Conservation (phyloP, 2,797 vertebrate genomes). For the Poliocrania exsul region DNA sequence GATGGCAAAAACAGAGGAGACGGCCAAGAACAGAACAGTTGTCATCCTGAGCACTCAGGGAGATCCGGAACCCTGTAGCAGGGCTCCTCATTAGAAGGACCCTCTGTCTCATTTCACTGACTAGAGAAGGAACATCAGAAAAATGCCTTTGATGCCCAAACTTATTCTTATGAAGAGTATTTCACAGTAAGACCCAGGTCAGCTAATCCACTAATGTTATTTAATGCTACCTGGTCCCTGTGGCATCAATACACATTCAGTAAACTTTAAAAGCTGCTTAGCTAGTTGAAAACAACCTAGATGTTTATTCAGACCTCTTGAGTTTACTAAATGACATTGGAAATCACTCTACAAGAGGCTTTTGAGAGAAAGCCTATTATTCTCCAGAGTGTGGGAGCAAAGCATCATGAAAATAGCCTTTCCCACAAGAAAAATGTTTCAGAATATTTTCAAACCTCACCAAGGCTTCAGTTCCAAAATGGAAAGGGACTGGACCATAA, state of each 20-base stretch:
- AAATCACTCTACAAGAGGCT: not conserved
- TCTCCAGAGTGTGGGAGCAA: not conserved
- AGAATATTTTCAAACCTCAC: not conserved
- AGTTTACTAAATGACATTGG: not conserved
- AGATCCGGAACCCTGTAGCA: not conserved
- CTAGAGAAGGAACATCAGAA: not conserved
- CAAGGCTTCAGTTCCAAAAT: not conserved
- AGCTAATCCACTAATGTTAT: not conserved
- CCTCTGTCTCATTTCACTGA: not conserved
- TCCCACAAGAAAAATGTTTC: not conserved
- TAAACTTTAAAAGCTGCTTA: not conserved
- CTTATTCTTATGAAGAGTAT: not conserved
- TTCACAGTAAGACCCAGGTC: not conserved
- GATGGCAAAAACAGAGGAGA: not conserved
- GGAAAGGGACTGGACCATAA: not conserved
- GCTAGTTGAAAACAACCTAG: not conserved
- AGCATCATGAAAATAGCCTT: not conserved
- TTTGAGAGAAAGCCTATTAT: slow-evolving; percentile 3
- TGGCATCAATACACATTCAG: not conserved
- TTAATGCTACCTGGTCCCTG: not conserved
- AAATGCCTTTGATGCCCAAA: not conserved
- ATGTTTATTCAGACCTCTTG: not conserved
- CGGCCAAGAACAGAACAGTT: not conserved
- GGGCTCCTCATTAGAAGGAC: not conserved
- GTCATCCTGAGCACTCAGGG: not conserved